Percentiles rank a stretch among this genome's conserved stretches.
phyloP scores from a whole-genome alignment of 2,888 invertebrate genomes.

The Nemotelus pantherinus region DNA sequence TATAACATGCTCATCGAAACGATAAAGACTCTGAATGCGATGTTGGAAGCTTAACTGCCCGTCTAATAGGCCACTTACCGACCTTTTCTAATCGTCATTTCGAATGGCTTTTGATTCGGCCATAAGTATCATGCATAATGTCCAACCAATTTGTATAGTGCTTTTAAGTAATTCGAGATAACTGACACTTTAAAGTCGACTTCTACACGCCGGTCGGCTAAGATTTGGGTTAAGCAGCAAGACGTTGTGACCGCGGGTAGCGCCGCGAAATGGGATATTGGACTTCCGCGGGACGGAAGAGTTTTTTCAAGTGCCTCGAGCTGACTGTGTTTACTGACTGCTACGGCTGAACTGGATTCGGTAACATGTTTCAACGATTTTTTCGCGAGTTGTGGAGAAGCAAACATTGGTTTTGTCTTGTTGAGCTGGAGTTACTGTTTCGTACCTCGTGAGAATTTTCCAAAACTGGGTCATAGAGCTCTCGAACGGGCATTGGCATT shows the following conservation, averaged over 20 bases:
- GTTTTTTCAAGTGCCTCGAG: slow-evolving; percentile 6
- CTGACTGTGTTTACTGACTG: not conserved
- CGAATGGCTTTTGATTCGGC: not conserved
- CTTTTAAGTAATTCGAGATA: not conserved
- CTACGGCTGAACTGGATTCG: slow-evolving; percentile 7
- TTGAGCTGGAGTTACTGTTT: not conserved
- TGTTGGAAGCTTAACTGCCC: slow-evolving; percentile 25
- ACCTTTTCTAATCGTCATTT: slow-evolving; percentile 2
- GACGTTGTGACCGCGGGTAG: no score
- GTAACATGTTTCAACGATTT: not conserved
- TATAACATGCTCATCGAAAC: not conserved
- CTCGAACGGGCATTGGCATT: no score
- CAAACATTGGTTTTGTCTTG: not conserved
- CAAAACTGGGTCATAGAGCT: no score
- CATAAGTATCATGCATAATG: not conserved
- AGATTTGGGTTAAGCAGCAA: slow-evolving; percentile 25
- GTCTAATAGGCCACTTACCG: slow-evolving; percentile 26
- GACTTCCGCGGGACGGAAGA: slow-evolving; percentile 20
- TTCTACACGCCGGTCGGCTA: slow-evolving; percentile 3
- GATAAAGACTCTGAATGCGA: not conserved
- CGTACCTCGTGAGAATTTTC: no score
- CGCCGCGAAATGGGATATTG: not conserved
- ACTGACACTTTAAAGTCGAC: slow-evolving; percentile 12
- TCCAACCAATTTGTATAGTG: slow-evolving; percentile 7
- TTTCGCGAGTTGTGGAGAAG: not conserved